These are phyloP conservation scores for Sebastes minor DNA, from an alignment of 2,797 vertebrate species.

Conservation along the genomic window DNA sequence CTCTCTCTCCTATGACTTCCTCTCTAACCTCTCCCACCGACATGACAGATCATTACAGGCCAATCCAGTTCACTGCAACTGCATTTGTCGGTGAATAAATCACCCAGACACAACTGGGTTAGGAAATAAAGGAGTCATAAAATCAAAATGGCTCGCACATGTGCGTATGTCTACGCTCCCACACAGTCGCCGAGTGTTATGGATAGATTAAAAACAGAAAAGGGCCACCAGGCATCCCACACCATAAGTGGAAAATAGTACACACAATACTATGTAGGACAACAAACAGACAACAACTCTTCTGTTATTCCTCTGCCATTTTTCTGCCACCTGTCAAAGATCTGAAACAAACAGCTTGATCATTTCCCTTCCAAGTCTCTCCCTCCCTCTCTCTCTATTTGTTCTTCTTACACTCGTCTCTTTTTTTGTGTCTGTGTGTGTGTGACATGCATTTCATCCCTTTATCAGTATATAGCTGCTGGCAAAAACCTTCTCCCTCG, in stretches of 20 bases:
- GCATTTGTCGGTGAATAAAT: constrained; percentile 79
- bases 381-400: constrained; percentile 25
- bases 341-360: constrained; percentile 57
- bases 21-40: constrained; percentile 48
- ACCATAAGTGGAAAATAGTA: constrained; percentile 25
- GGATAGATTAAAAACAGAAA: constrained; percentile 53
- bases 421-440: constrained; percentile 13
- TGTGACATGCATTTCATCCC: constrained; percentile 42
- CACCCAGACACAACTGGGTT: constrained; percentile 71
- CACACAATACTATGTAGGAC: constrained; percentile 46
- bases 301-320: constrained; percentile 34
- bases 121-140: constrained; percentile 63
- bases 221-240: constrained; percentile 54
- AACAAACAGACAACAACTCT: constrained; percentile 45
- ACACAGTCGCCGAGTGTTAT: constrained; percentile 39
- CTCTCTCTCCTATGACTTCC: constrained; percentile 8
- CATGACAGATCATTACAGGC: constrained; percentile 77
- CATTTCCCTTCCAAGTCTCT: constrained; percentile 45
- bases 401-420: constrained; percentile 21
- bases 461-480: constrained; percentile 41
- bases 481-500: constrained; percentile 37
- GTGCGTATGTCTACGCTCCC: constrained; percentile 34
- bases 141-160: constrained; percentile 49
- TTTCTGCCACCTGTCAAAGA: constrained; percentile 59
- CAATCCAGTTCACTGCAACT: constrained; percentile 61